Evolutionary conservation across 2,113 vertebrate genomes (phyloP), one percentile per base, ranked within the genome.

Genomic region (Ancistrus triradiatus): DNA sequence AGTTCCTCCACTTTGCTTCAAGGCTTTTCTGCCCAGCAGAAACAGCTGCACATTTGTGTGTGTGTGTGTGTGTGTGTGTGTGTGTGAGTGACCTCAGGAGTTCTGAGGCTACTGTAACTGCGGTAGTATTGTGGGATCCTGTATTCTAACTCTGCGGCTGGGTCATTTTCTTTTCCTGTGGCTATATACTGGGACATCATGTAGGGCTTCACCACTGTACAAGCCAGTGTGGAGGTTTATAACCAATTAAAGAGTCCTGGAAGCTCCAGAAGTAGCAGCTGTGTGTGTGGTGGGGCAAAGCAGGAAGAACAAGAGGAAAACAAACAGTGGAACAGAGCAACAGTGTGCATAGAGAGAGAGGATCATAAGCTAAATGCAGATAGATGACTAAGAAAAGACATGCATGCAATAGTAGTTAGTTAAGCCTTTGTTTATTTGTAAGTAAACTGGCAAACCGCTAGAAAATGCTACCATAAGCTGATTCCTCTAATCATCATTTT

Each of bases 191-290:
- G 31, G 35, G 49, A 62, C 44, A 44, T 43, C 57, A 8, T 57
- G 51, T 19, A 56, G 51, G 19, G 37, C 18, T 40, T 24, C 1
- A 15, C 44, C 50, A 21, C 51, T 35, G 42, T 38, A 70, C 6
- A 27, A 50, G 53, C 53, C 68, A 35, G 44, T 13, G 59, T 25
- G 57, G 60, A 24, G 60, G 53, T 58, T 70, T 70, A 58, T 19
- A 58, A 64, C 35, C 53, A 59, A 59, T 64, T 50, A 33, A 63
- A 69, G 51, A 50, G 33, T 43, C 50, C 60, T 50, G 42, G 31
- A 63, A 51, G 46, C 14, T 8, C 22, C 43, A 50, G 25, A 52
- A 44, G 33, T 22, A 42, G 59, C 70, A 49, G 46, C 37, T 63
- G 46, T 27, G 38, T n/a, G 15, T 33, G 37, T 50, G 51, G 43